A percentile compares a stretch with the other conserved stretches of the same genome.
phyloP scores from a whole-genome alignment of 1,140 invertebrate genomes.

The Heliothis subflexa region DNA sequence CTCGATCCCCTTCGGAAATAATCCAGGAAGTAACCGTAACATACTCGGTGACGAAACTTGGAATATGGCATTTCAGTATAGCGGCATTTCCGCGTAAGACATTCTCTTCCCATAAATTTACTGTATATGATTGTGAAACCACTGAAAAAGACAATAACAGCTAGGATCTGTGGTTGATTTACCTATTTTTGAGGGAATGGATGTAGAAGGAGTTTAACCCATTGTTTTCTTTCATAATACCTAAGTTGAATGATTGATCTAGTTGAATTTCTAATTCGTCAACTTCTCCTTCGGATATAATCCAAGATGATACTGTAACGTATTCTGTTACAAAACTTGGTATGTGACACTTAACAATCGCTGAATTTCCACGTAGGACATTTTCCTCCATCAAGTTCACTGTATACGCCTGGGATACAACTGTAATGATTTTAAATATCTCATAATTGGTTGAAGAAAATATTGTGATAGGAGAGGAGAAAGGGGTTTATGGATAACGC shows the following conservation, averaged over 20 bases:
- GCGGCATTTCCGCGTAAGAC: constrained; percentile 94
- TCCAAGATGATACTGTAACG: constrained; percentile 94
- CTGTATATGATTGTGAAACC: constrained; percentile 94
- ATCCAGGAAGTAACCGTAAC: constrained; percentile 93
- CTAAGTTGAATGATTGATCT: constrained; percentile 70
- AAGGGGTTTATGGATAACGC: constrained; percentile 38
- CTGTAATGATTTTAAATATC: constrained; percentile 87
- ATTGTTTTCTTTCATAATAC: constrained; percentile 54
- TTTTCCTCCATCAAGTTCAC: constrained; percentile 96
- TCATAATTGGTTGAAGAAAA: constrained; percentile 9
- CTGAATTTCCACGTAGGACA: constrained; percentile 94
- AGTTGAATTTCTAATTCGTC: constrained; percentile 83
- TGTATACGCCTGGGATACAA: constrained; percentile 95
- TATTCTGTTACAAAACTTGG: constrained; percentile 96
- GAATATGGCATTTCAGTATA: constrained; percentile 94
- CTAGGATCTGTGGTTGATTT: background rate
- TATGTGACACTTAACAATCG: constrained; percentile 96
- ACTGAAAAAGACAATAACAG: constrained; percentile 87
- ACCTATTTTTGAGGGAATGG: constrained; percentile 17
- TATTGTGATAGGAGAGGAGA: constrained; percentile 46
- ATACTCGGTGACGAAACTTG: constrained; percentile 95
- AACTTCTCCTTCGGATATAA: constrained; percentile 87
- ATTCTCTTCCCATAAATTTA: constrained; percentile 95
- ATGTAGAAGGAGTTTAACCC: background rate
- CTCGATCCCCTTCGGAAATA: constrained; percentile 88